phyloP scores from a whole-genome alignment of 2,113 vertebrate genomes.

The Pachycephala philippinensis region DNA sequence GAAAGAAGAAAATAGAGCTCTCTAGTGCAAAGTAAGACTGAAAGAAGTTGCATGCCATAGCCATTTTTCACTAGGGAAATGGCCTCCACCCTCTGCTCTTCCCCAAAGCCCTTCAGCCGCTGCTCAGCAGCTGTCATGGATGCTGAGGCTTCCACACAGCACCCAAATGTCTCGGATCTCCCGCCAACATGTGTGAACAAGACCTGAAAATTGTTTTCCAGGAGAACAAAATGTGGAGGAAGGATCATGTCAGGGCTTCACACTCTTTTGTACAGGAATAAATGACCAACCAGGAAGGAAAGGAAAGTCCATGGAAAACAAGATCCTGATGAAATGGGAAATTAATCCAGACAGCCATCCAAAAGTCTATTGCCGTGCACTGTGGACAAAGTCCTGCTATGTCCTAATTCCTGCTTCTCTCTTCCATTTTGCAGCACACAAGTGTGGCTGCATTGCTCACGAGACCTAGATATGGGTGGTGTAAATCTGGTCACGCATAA shows the following conservation, averaged over 20 bases:
- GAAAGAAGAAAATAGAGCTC: not conserved
- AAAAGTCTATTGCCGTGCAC: not conserved
- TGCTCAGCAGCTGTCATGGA: not conserved
- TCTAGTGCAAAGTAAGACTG: not conserved
- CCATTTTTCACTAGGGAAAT: not conserved
- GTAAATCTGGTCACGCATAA: not conserved
- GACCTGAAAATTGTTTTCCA: not conserved
- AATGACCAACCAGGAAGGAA: not conserved
- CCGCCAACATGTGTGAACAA: fast-evolving
- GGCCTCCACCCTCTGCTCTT: not conserved
- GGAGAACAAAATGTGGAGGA: not conserved
- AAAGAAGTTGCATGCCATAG: not conserved
- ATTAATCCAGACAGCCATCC: not conserved
- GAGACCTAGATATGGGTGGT: fast-evolving
- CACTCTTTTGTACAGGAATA: not conserved
- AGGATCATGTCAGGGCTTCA: not conserved
- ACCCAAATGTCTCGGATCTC: fast-evolving
- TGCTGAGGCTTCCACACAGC: not conserved
- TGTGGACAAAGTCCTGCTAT: not conserved
- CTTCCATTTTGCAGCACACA: not conserved
- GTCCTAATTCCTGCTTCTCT: not conserved
- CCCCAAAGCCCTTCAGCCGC: not conserved
- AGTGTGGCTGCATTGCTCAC: not conserved
- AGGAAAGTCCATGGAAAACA: not conserved
- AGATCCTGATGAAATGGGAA: not conserved